phyloP scores from a whole-genome alignment of 2,888 invertebrate genomes.

The Microchrysa polita region DNA sequence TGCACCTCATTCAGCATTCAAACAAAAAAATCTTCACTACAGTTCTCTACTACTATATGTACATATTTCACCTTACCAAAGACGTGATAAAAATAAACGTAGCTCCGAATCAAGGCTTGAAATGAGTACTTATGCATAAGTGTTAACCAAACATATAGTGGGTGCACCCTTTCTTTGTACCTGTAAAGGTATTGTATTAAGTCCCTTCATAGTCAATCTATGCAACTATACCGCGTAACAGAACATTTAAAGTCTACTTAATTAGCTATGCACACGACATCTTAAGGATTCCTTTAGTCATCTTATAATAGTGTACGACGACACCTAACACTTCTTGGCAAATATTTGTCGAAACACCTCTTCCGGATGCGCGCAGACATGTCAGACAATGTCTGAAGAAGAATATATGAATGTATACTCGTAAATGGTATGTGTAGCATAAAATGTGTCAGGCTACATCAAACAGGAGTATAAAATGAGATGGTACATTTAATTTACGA shows the following conservation, averaged over 20 bases:
- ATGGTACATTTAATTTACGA: slow-evolving; percentile 37
- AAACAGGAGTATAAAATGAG: not conserved
- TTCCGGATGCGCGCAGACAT: slow-evolving; percentile 18
- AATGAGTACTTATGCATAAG: not conserved
- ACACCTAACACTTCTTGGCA: slow-evolving; percentile 9
- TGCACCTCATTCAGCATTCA: too few species aligned
- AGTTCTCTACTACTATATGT: too few species aligned
- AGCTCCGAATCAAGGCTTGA: slow-evolving; percentile 8
- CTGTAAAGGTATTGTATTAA: too few species aligned
- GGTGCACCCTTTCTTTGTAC: slow-evolving; percentile 14
- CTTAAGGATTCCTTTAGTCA: not conserved
- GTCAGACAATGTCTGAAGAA: not conserved
- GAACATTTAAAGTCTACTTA: slow-evolving; percentile 22
- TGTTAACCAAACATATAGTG: not conserved
- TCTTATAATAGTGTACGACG: slow-evolving; percentile 1
- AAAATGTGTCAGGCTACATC: not conserved
- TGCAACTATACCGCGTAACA: slow-evolving; percentile 10
- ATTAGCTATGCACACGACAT: slow-evolving; percentile 36
- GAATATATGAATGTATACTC: slow-evolving; percentile 1
- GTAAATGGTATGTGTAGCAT: not conserved
- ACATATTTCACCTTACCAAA: too few species aligned
- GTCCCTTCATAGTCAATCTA: not conserved
- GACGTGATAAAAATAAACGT: slow-evolving; percentile 21
- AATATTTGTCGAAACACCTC: slow-evolving; percentile 36
- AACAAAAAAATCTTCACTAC: too few species aligned